A percentile compares a stretch with the other conserved stretches of the same genome.
These are phyloP conservation scores for Chaenocephalus aceratus DNA, from an alignment of 2,113 vertebrate species.

Conservation along the genomic window DNA sequence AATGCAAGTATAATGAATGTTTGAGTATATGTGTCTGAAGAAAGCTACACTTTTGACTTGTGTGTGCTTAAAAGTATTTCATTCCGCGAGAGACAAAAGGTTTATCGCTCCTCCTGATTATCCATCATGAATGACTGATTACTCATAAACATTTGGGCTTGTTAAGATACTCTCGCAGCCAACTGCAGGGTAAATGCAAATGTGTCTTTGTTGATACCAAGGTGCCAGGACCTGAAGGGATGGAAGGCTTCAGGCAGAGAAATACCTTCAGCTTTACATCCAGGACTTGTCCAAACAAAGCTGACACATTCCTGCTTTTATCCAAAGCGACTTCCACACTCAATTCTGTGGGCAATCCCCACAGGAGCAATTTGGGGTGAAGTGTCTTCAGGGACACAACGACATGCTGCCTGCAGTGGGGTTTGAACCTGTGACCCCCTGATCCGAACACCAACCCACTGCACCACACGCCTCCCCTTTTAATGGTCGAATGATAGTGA, in stretches of 20 bases:
- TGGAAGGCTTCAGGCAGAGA: slow-evolving; percentile 9
- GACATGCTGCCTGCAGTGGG: too few species aligned
- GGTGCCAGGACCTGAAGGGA: not conserved
- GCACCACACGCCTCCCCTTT: too few species aligned
- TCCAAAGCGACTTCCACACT: too few species aligned
- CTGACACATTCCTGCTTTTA: slow-evolving; percentile 20
- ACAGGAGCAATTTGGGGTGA: too few species aligned
- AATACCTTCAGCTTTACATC: slow-evolving; percentile 36
- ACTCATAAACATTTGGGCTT: not conserved
- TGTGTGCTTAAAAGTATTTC: too few species aligned
- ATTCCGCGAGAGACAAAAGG: not conserved
- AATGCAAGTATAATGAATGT: not conserved
- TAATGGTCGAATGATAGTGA: not conserved
- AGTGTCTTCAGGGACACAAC: too few species aligned
- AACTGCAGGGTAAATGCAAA: not conserved
- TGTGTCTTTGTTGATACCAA: slow-evolving; percentile 12
- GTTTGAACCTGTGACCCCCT: too few species aligned
- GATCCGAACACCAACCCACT: too few species aligned
- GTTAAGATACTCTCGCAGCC: not conserved
- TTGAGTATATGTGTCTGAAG: not conserved
- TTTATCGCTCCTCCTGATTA: not conserved
- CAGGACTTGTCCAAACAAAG: slow-evolving; percentile 53
- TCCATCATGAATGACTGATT: not conserved
- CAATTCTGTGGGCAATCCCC: too few species aligned
- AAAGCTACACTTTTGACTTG: not conserved